These are phyloP conservation scores for Enteromius argenteus DNA, from an alignment of 2,797 vertebrate genomes.

Conservation along the genomic window DNA sequence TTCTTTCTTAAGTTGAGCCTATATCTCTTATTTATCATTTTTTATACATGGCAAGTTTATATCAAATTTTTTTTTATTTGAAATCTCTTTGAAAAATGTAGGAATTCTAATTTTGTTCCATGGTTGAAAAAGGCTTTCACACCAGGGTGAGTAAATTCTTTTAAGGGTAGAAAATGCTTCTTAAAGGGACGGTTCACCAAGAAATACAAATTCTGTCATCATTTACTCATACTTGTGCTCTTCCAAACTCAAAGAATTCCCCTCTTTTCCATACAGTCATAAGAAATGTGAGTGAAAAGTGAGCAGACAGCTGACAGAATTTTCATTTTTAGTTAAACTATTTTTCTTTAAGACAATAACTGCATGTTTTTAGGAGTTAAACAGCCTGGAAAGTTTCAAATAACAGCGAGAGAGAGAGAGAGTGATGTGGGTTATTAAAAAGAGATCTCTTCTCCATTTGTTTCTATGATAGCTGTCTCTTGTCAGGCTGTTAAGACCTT, in stretches of 20 bases:
- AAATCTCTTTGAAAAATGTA: background rate
- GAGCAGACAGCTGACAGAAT: background rate
- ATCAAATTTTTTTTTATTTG: background rate
- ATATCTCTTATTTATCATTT: no score
- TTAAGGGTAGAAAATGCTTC: background rate
- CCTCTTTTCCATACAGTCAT: background rate
- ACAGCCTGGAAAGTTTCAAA: constrained; percentile 7
- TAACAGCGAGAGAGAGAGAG: background rate
- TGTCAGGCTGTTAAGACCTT: constrained; percentile 59
- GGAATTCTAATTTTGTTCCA: background rate
- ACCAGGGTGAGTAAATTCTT: background rate
- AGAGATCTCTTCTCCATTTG: background rate
- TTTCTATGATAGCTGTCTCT: constrained; percentile 35
- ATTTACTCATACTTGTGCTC: background rate
- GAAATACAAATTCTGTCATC: background rate
- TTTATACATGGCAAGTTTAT: background rate
- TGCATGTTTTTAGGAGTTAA: background rate
- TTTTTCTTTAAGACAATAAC: background rate
- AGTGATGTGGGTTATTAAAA: background rate
- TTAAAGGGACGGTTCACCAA: background rate
- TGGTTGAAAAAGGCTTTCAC: background rate
- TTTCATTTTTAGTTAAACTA: background rate
- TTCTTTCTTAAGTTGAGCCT: no score
- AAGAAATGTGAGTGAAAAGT: background rate
- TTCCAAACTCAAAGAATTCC: background rate